A percentile compares a stretch with the other conserved stretches of the same genome.
Conservation (phyloP, 1,140 invertebrate genomes). For the Mercenaria mercenaria region DNA sequence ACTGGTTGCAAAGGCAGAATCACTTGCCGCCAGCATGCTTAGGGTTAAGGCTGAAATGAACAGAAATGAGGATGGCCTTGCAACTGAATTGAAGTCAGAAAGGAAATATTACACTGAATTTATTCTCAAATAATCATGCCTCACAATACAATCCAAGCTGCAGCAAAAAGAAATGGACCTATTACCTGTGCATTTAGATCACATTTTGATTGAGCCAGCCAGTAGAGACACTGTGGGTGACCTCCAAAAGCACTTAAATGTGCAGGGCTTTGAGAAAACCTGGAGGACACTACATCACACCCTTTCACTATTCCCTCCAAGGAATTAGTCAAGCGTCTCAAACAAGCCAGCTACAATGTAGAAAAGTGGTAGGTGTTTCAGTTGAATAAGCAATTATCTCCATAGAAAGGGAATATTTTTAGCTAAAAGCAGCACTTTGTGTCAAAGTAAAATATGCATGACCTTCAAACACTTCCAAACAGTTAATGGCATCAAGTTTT, state of each 20-base stretch:
- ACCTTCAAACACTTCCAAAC: too few species aligned
- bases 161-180: not conserved
- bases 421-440: too few species aligned
- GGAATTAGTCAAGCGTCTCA: slow-evolving; percentile 68
- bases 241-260: slow-evolving; percentile 79
- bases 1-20: too few species aligned
- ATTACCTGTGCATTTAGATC: slow-evolving; percentile 75
- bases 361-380: slow-evolving; percentile 20
- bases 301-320: slow-evolving; percentile 53
- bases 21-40: too few species aligned
- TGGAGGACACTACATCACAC: slow-evolving; percentile 71
- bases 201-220: slow-evolving; percentile 77
- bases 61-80: not conserved
- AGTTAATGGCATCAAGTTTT: too few species aligned
- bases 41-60: not conserved
- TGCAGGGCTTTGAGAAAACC: slow-evolving; percentile 75
- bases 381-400: not conserved
- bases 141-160: too few species aligned
- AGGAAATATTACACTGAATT: too few species aligned
- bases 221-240: slow-evolving; percentile 81
- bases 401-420: not conserved
- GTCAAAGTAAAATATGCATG: too few species aligned
- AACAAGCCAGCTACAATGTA: slow-evolving; percentile 81
- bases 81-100: not conserved
- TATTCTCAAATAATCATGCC: too few species aligned